Percentiles rank a stretch among this genome's conserved stretches.
These are phyloP conservation scores for Zosterops japonicus DNA, from an alignment of 2,113 vertebrate genomes.

Conservation along the genomic window DNA sequence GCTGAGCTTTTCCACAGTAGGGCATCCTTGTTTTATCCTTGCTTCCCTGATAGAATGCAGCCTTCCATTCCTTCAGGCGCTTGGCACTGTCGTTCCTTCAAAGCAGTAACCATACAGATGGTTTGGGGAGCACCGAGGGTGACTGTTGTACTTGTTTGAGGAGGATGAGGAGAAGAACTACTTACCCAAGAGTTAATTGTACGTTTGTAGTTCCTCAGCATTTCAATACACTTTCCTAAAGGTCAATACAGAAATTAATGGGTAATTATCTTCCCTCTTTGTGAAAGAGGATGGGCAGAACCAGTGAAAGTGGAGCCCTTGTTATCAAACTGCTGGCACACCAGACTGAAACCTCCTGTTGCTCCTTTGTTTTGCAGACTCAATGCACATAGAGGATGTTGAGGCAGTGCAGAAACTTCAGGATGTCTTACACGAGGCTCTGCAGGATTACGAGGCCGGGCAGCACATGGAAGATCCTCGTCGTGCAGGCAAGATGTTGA, in stretches of 20 bases:
- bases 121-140: background rate
- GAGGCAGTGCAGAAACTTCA: constrained; percentile 98
- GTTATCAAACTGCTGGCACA: background rate
- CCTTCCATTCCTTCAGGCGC: background rate
- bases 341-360: constrained; percentile 31
- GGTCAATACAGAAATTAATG: background rate
- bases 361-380: constrained; percentile 80
- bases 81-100: background rate
- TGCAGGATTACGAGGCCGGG: constrained; percentile 95
- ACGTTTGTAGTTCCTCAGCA: background rate
- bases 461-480: constrained; percentile 97
- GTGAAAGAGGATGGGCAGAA: background rate
- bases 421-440: constrained; percentile 96
- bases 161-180: background rate
- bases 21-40: background rate
- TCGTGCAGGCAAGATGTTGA: constrained; percentile 94
- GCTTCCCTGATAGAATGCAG: background rate
- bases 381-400: constrained; percentile 99
- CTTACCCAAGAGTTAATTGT: background rate
- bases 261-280: background rate
- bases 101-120: background rate
- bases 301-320: background rate
- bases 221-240: background rate
- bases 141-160: background rate
- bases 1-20: background rate